Evolutionary conservation across 2,888 invertebrate species (phyloP).

Genomic region (Drosophila neutralis): DNA sequence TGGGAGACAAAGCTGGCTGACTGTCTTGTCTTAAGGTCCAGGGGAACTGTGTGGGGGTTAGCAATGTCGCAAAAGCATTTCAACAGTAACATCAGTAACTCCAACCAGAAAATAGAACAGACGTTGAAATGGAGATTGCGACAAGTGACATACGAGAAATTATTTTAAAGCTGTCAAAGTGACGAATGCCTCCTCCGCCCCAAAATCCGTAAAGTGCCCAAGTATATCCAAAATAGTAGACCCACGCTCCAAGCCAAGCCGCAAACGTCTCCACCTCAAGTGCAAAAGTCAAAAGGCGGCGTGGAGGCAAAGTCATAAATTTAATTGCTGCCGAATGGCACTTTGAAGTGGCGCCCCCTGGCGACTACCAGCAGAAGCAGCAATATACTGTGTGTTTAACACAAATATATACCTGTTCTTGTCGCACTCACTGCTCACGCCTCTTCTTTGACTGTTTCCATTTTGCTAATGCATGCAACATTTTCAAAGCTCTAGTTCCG

Average conservation of each 20-base stretch:
- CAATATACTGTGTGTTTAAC: conserved; percentile 26
- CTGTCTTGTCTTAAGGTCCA: conserved; percentile 10
- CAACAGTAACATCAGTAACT: not conserved
- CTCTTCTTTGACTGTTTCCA: conserved; percentile 43
- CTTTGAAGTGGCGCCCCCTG: conserved; percentile 55
- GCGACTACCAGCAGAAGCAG: conserved; percentile 21
- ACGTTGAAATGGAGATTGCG: conserved; percentile 12
- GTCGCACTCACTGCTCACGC: not conserved
- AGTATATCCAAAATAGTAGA: conserved; percentile 33
- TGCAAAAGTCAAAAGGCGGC: conserved; percentile 56
- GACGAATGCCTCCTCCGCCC: not conserved
- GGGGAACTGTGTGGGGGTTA: not conserved
- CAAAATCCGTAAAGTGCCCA: conserved; percentile 27
- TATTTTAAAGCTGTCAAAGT: conserved; percentile 49
- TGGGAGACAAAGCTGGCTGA: not conserved
- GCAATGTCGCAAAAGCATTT: conserved; percentile 38
- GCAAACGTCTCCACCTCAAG: conserved; percentile 15
- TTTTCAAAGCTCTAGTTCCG: conserved; percentile 62
- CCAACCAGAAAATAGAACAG: conserved; percentile 1
- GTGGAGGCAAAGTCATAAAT: conserved; percentile 38
- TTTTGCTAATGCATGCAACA: conserved; percentile 73
- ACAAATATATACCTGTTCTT: conserved; percentile 9
- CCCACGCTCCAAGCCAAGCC: conserved; percentile 12
- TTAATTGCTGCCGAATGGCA: conserved; percentile 61
- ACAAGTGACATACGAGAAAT: conserved; percentile 53